Percentiles rank a stretch among this genome's conserved stretches.
Evolutionary conservation across 1,140 invertebrate genomes (phyloP).

Genomic region (Hypothenemus hampei): DNA sequence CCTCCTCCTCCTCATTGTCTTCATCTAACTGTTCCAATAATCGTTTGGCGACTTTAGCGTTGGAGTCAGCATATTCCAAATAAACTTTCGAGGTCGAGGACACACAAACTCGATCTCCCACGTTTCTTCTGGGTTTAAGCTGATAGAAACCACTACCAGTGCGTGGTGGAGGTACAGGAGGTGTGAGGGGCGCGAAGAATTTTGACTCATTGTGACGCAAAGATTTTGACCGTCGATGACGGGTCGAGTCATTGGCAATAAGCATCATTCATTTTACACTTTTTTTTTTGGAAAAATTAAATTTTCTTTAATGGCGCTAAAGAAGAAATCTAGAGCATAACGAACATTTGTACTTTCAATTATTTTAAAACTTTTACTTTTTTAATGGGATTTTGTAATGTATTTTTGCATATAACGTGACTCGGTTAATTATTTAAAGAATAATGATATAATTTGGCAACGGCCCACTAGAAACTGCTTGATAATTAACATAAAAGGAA

Average conservation of each 20-base stretch:
- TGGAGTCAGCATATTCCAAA: slow-evolving; percentile 18
- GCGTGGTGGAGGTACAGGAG: slow-evolving; percentile 35
- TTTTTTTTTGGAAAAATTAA: neutral
- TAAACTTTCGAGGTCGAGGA: slow-evolving; percentile 37
- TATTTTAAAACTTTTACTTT: no score
- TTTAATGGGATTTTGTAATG: no score
- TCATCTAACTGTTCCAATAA: slow-evolving; percentile 7
- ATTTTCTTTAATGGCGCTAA: no score
- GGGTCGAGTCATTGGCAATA: slow-evolving; percentile 13
- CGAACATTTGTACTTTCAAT: no score
- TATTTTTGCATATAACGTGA: no score
- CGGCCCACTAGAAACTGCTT: no score
- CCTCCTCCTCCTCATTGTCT: slow-evolving; percentile 12
- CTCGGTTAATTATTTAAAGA: no score
- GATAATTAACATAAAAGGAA: no score
- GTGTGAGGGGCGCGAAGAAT: neutral
- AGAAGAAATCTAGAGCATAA: no score
- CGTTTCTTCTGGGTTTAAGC: slow-evolving; percentile 35
- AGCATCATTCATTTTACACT: slow-evolving; percentile 26
- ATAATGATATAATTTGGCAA: no score
- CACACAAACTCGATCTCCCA: slow-evolving; percentile 40
- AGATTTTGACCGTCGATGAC: slow-evolving; percentile 23
- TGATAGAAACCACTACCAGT: slow-evolving; percentile 31
- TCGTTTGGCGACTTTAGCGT: neutral
- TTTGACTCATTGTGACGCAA: neutral